phyloP scores from a whole-genome alignment of 2,797 vertebrate species.

The Microctenopoma stevenorrisi region DNA sequence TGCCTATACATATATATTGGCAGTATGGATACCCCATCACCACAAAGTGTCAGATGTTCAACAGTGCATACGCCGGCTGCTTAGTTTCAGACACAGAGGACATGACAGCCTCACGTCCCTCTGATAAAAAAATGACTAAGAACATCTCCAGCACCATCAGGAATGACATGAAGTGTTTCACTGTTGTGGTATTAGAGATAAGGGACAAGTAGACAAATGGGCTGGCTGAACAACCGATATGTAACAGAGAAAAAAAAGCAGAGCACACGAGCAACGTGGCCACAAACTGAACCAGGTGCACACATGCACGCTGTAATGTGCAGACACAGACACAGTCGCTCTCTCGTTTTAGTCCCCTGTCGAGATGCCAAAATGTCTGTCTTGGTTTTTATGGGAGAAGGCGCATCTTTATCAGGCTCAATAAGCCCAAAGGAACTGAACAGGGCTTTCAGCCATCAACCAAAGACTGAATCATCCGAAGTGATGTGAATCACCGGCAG shows the following conservation, averaged over 20 bases:
- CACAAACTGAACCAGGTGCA: slow-evolving; percentile 25
- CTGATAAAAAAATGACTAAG: slow-evolving; percentile 34
- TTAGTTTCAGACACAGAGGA: slow-evolving; percentile 38
- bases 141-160: slow-evolving; percentile 37
- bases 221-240: slow-evolving; percentile 19
- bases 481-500: slow-evolving; percentile 64
- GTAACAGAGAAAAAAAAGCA: slow-evolving; percentile 13
- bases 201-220: slow-evolving; percentile 29
- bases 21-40: slow-evolving; percentile 3
- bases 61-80: slow-evolving; percentile 39
- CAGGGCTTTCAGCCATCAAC: slow-evolving; percentile 52
- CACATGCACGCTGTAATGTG: not conserved
- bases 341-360: slow-evolving; percentile 24
- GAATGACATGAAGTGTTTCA: slow-evolving; percentile 41
- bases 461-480: slow-evolving; percentile 66
- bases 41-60: slow-evolving; percentile 24
- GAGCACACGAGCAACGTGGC: slow-evolving; percentile 14
- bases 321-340: not conserved
- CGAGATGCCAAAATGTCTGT: slow-evolving; percentile 33
- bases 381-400: slow-evolving; percentile 45
- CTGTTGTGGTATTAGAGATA: slow-evolving; percentile 32
- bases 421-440: slow-evolving; percentile 50
- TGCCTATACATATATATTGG: not conserved
- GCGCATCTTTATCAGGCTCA: slow-evolving; percentile 59
- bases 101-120: slow-evolving; percentile 39